phyloP scores from a whole-genome alignment of 2,113 vertebrate genomes.

The Mystacornis crossleyi region DNA sequence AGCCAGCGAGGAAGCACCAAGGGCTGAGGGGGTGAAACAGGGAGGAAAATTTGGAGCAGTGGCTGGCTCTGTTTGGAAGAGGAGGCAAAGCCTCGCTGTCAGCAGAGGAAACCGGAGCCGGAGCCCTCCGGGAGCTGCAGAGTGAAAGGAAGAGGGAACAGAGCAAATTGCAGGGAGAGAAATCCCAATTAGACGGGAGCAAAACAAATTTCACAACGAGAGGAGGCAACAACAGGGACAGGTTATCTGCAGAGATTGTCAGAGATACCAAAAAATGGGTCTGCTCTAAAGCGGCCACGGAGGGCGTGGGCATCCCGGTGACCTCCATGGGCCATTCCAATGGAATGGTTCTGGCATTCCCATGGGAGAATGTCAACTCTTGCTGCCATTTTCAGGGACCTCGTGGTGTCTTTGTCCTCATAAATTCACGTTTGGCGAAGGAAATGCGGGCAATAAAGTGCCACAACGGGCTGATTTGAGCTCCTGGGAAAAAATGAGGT shows the following conservation, averaged over 20 bases:
- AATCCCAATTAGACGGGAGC: not conserved
- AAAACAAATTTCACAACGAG: constrained; percentile 17
- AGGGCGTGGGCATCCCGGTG: not conserved
- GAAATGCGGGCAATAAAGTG: rapidly evolving
- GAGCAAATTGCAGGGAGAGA: not conserved
- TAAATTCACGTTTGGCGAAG: not conserved
- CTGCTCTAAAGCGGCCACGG: not conserved
- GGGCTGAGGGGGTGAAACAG: not conserved
- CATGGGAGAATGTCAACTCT: rapidly evolving
- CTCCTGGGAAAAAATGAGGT: no score
- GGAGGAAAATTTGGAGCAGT: not conserved
- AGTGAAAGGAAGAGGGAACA: not conserved
- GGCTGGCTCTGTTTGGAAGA: not conserved
- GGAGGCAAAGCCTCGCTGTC: not conserved
- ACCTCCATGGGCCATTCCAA: not conserved
- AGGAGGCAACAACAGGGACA: not conserved
- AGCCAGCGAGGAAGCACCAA: not conserved
- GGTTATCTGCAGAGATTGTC: not conserved
- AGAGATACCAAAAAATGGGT: not conserved
- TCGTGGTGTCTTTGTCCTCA: not conserved
- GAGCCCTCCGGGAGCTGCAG: not conserved
- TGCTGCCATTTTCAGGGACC: not conserved
- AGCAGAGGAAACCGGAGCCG: not conserved
- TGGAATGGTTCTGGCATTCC: not conserved
- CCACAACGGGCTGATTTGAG: not conserved